Evolutionary conservation across 2,888 invertebrate genomes (phyloP), one percentile per base, ranked within the genome.

Genomic region (Dione juno): DNA sequence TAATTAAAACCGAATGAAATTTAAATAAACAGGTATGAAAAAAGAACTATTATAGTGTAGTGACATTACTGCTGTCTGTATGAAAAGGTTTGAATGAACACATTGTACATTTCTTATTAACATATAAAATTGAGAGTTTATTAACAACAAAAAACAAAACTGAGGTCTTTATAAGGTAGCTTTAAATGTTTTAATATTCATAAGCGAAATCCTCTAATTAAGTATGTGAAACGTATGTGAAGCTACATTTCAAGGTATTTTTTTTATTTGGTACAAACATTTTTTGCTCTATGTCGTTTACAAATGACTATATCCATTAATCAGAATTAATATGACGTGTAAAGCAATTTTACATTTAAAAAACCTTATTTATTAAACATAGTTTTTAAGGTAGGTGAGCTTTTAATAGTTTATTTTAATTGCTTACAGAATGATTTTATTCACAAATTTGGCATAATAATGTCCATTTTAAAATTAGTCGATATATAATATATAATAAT

Each of bases 141-240:
- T 41, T 41, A 58, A 41, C 10, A 11, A 11, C 14, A 43, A 21
- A 59, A 14, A 41, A n/a, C 54, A 3, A 43, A 21, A 43, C 19
- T 40, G 14, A 16, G 6, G 14, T 9, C 10, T 45, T 61, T 45
- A 45, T 28, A 28, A 61, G 43, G 59, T 43, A 61, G n/a, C 61
- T 59, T 9, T 43, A 28, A 28, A 28, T 28, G 43, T 45, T 28
- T 45, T 45, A 35, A 45, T 28, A n/a, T 21, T 28, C n/a, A 45
- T 45, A 10, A 43, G 61, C n/a, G 28, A 45, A 45, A 28, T 43
- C 43, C n/a, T 45, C 28, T 61, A 21, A 61, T 61, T 45, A 61
- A 11, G n/a, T 11, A 43, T 7, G 10, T 61, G n/a, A 45, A 61
- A 59, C n/a, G n/a, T n/a, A n/a, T n/a, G n/a, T 43, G 28, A 6